Evolutionary conservation across 2,888 invertebrate genomes (phyloP), one percentile per base, ranked within the genome.

Genomic region (Epirrhoe alternata): DNA sequence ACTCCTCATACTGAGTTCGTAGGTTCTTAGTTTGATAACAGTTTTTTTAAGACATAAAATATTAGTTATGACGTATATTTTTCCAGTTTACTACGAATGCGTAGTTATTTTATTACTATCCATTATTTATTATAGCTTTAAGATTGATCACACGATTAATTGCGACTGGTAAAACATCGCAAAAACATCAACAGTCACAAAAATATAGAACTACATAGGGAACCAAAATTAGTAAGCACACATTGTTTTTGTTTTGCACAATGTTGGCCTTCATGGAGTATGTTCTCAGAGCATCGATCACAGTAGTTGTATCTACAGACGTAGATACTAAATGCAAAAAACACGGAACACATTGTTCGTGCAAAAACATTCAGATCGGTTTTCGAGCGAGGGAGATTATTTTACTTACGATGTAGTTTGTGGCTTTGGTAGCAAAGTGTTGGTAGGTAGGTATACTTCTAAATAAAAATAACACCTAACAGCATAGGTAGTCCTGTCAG

Each of bases 321-420:
- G 64, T 56, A 61, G 10, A 35, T 58, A 68, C 66, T 47, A 53
- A 62, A 70, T n/a, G n/a, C n/a, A 69, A 71, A 38, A 73, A 73
- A 69, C 58, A 59, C 53, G 55, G 66, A 68, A 68, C 61, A 68
- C 49, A 55, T 62, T 66, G 67, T 70, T 74, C 72, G 65, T 55
- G 73, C 73, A 84, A 84, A 83, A 83, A 84, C 61, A 55, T 66
- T 73, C 69, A 70, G 77, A 71, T 76, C 68, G 66, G 63, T 59
- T 61, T 63, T 70, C n/a, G 75, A 74, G 70, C 62, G 74, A 68
- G 71, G 63, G 45, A 64, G 12, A 10, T 38, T 38, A 7, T 38
- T 38, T 38, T 38, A 38, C 12, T 6, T 38, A 38, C 12, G 38
- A 8, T 10, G 12, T 12, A 8, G 5, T 7, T 12, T 12, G 10